A percentile compares a stretch with the other conserved stretches of the same genome.
Evolutionary conservation across 2,113 vertebrate species (phyloP).

Genomic region (Ia io): DNA sequence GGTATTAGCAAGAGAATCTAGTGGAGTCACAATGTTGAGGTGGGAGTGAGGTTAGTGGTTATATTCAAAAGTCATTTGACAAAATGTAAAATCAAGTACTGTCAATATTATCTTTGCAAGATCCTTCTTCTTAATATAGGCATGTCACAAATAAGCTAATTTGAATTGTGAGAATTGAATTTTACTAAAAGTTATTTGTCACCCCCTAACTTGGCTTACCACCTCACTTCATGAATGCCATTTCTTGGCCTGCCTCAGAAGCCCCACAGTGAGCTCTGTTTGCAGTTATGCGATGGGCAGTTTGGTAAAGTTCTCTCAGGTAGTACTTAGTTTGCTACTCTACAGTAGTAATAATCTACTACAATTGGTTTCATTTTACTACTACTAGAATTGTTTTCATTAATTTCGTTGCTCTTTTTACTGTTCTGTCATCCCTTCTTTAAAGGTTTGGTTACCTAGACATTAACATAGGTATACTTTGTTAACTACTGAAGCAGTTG

Average conservation of each 20-base stretch:
- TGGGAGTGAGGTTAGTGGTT: background rate
- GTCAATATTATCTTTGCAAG: background rate
- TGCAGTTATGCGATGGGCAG: background rate
- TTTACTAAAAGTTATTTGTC: background rate
- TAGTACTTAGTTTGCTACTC: background rate
- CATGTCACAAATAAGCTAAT: background rate
- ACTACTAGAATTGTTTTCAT: background rate
- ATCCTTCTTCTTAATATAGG: background rate
- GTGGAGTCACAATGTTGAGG: background rate
- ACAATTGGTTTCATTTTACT: background rate
- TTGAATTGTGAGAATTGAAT: constrained; percentile 24
- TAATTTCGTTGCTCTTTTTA: background rate
- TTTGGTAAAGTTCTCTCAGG: background rate
- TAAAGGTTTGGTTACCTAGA: background rate
- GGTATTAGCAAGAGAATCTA: background rate
- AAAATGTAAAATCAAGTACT: background rate
- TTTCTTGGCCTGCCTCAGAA: background rate
- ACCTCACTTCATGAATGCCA: background rate
- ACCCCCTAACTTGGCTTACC: background rate
- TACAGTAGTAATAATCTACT: background rate
- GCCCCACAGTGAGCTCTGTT: background rate
- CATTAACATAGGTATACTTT: background rate
- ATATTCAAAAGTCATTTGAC: background rate
- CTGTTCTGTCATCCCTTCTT: background rate
- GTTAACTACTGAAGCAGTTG: background rate